These are phyloP conservation scores for Phenganax subtilis DNA, from an alignment of 92 coral and sea anemone genomes.

Conservation along the genomic window DNA sequence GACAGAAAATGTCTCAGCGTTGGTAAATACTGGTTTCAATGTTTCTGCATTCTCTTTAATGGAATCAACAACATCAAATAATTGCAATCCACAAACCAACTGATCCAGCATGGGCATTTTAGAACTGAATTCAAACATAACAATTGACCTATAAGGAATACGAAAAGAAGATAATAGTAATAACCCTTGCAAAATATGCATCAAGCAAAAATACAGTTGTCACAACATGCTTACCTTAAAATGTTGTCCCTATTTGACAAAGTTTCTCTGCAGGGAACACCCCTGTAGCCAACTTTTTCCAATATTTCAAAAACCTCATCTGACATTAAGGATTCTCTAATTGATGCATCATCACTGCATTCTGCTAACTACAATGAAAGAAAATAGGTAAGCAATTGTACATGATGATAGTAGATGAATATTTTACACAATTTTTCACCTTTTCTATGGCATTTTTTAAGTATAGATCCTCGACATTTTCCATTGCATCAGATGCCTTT, in stretches of 20 bases:
- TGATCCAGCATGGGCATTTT: conserved; percentile 62
- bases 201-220: not conserved
- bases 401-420: too few species aligned
- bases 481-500: too few species aligned
- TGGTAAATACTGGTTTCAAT: conserved; percentile 54
- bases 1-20: conserved; percentile 47
- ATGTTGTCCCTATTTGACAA: conserved; percentile 36
- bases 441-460: too few species aligned
- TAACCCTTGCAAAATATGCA: not conserved
- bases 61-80: conserved; percentile 37
- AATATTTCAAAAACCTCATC: conserved; percentile 36
- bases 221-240: not conserved
- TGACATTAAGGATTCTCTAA: conserved; percentile 38
- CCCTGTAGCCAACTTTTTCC: conserved; percentile 29
- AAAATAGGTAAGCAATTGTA: too few species aligned
- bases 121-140: conserved; percentile 51
- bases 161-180: not conserved
- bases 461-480: too few species aligned
- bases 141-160: conserved; percentile 48
- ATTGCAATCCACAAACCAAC: conserved; percentile 45
- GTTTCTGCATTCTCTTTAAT: conserved; percentile 36
- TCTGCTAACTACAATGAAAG: conserved; percentile 39
- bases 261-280: conserved; percentile 23
- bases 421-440: too few species aligned
- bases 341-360: conserved; percentile 31